Evolutionary conservation across 2,888 invertebrate species (phyloP).

Genomic region (Terebella lapidaria): DNA sequence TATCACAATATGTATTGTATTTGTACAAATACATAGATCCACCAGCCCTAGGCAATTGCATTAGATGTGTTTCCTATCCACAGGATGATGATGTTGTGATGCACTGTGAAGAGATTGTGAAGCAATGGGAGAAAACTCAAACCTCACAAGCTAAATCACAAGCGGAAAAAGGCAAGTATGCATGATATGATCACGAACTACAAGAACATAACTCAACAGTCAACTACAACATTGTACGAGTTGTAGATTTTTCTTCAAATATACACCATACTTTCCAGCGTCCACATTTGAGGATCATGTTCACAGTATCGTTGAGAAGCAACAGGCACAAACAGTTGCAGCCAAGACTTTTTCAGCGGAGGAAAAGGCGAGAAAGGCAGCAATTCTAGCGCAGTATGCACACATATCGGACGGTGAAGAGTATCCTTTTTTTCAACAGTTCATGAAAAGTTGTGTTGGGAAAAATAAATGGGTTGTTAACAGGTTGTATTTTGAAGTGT

Average conservation of each 20-base stretch:
- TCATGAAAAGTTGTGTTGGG: too few relatives aligned
- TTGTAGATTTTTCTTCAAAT: too few relatives aligned
- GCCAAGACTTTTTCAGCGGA: constrained; percentile 72
- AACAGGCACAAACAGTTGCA: constrained; percentile 65
- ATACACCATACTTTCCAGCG: too few relatives aligned
- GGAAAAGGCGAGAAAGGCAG: constrained; percentile 76
- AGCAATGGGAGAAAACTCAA: constrained; percentile 63
- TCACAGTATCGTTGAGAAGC: constrained; percentile 70
- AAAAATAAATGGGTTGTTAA: too few relatives aligned
- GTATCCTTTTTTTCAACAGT: constrained; percentile 12
- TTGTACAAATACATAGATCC: too few relatives aligned
- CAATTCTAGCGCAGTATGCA: constrained; percentile 83
- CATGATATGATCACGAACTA: too few relatives aligned
- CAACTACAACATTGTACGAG: too few relatives aligned
- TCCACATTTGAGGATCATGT: constrained; percentile 56
- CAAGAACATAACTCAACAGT: too few relatives aligned
- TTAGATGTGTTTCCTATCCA: too few relatives aligned
- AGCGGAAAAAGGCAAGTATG: background rate
- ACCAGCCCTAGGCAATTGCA: too few relatives aligned
- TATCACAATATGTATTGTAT: too few relatives aligned
- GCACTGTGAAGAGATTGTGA: constrained; percentile 66
- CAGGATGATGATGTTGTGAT: constrained; percentile 28
- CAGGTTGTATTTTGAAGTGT: too few relatives aligned
- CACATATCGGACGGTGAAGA: constrained; percentile 53
- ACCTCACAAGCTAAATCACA: background rate